A percentile compares a stretch with the other conserved stretches of the same genome.
Evolutionary conservation across 2,797 vertebrate genomes (phyloP).

Genomic region (Macropodus opercularis): DNA sequence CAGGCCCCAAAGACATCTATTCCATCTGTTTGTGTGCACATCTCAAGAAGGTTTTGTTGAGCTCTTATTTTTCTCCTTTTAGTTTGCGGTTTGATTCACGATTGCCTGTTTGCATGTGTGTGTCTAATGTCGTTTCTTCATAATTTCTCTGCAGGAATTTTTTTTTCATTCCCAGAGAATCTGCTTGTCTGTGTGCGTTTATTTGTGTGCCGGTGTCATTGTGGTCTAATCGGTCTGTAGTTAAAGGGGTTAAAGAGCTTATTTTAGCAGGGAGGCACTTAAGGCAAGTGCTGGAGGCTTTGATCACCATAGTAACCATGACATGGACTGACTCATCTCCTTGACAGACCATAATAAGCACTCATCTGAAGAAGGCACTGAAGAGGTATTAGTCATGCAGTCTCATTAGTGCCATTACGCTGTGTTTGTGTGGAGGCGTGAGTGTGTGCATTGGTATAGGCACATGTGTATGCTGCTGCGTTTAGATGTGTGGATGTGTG

Average conservation of each 20-base stretch:
- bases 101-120: constrained; percentile 5
- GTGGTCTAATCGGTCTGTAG: constrained; percentile 42
- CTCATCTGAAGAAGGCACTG: constrained; percentile 69
- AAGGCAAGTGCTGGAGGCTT: constrained; percentile 59
- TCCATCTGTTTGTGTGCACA: neutral
- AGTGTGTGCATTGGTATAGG: constrained; percentile 35
- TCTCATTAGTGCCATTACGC: constrained; percentile 73
- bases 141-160: constrained; percentile 12
- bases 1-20: neutral
- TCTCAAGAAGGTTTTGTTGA: neutral
- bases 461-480: constrained; percentile 8
- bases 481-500: constrained; percentile 25
- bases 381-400: constrained; percentile 78
- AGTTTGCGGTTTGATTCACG: neutral
- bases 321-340: constrained; percentile 73
- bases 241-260: constrained; percentile 69
- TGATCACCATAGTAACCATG: constrained; percentile 76
- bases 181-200: constrained; percentile 10
- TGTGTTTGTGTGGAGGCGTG: constrained; percentile 52
- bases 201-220: constrained; percentile 20
- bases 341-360: constrained; percentile 80
- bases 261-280: constrained; percentile 70
- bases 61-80: neutral
- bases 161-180: constrained; percentile 23
- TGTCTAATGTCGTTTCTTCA: constrained; percentile 9